A percentile compares a stretch with the other conserved stretches of the same genome.
Evolutionary conservation across 2,888 invertebrate species (phyloP).

Genomic region (Melanargia galathea): DNA sequence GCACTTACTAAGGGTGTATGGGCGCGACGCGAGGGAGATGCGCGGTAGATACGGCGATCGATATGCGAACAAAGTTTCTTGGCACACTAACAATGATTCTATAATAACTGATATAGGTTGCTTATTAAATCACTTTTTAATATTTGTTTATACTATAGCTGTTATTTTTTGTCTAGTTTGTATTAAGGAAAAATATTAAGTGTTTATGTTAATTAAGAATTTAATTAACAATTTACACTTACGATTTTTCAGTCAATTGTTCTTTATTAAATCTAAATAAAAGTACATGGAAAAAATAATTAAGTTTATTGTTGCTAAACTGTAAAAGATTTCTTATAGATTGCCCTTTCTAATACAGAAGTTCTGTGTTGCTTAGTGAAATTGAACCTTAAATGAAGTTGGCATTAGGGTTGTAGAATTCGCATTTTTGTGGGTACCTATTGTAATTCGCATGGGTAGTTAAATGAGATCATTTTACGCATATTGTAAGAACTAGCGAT

Average conservation of each 20-base stretch:
- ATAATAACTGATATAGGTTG: slow-evolving; percentile 3
- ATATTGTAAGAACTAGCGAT: too few species aligned
- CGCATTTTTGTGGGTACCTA: not conserved
- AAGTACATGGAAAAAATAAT: too few species aligned
- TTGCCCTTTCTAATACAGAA: not conserved
- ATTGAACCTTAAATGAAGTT: slow-evolving; percentile 2
- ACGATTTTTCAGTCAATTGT: not conserved
- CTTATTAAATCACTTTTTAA: not conserved
- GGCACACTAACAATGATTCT: slow-evolving; percentile 31
- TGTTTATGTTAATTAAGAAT: too few species aligned
- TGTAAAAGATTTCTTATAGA: not conserved
- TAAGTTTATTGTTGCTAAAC: not conserved
- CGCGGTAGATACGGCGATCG: slow-evolving; percentile 69
- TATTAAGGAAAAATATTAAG: too few species aligned
- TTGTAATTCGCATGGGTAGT: too few species aligned
- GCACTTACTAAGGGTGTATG: slow-evolving; percentile 51
- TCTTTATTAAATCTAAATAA: not conserved
- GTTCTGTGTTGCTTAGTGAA: not conserved
- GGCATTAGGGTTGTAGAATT: not conserved
- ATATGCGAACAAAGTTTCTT: slow-evolving; percentile 54
- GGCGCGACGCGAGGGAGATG: slow-evolving; percentile 58
- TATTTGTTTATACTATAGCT: not conserved
- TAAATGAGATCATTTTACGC: too few species aligned
- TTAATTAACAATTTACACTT: too few species aligned
- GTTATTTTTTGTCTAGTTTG: not conserved